A percentile compares a stretch with the other conserved stretches of the same genome.
phyloP scores from a whole-genome alignment of 2,797 vertebrate genomes.

The Falco concolor region DNA sequence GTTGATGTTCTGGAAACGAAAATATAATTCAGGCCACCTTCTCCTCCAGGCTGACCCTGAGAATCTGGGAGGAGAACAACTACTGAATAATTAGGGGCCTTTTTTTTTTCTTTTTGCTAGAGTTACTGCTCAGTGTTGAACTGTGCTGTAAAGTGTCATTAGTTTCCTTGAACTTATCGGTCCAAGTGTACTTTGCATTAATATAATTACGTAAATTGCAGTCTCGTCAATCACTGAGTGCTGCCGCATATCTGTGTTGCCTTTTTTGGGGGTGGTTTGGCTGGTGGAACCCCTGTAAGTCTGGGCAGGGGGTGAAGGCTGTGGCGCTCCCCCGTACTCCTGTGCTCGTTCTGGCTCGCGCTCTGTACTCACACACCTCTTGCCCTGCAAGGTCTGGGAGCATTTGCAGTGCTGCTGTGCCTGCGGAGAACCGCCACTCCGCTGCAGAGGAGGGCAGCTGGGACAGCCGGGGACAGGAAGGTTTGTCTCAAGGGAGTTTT shows the following conservation, averaged over 20 bases:
- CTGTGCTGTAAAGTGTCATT: not conserved
- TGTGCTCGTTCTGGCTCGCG: accelerated
- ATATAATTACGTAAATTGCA: slow-evolving; percentile 17
- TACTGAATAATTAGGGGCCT: slow-evolving; percentile 26
- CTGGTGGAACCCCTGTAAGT: not conserved
- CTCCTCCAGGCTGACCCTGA: slow-evolving; percentile 57
- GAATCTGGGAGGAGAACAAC: slow-evolving; percentile 5
- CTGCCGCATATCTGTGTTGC: not conserved
- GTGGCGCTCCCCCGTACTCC: not conserved
- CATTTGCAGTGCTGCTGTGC: accelerated
- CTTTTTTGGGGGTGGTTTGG: not conserved
- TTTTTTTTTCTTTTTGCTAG: not conserved
- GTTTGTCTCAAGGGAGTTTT: not conserved
- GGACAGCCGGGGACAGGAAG: not conserved
- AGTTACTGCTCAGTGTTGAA: not conserved
- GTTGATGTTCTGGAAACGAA: slow-evolving; percentile 25
- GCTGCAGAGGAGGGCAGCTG: not conserved
- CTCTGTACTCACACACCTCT: not conserved
- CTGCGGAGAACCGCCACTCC: not conserved
- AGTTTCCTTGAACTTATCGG: slow-evolving; percentile 16
- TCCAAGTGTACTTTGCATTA: not conserved
- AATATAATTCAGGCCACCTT: slow-evolving; percentile 58
- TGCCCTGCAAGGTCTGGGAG: not conserved
- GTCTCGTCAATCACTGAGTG: not conserved
- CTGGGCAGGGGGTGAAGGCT: not conserved